Evolutionary conservation across 2,113 vertebrate genomes (phyloP), one percentile per base, ranked within the genome.

Genomic region (Vulpes lagopus): DNA sequence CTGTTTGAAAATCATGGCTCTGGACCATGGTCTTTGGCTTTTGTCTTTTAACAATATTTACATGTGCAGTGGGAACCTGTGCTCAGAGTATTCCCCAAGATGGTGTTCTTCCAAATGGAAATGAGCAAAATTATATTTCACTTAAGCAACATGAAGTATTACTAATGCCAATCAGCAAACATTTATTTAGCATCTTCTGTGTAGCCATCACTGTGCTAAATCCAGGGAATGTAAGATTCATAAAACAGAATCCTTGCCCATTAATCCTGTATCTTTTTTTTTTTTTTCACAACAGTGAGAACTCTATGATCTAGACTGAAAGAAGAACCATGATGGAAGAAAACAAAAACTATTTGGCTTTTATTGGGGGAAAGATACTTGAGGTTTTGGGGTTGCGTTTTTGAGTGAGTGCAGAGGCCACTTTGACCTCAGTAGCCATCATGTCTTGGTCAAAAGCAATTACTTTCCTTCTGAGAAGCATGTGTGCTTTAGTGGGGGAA

Each of bases 331-430:
- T 49, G 19, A 76, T 78, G 65, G 86, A 0, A 27, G 74, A 59
- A 79, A 97, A 74, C 53, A 49, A 84, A 59, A 79, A 43, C 27
- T 32, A 87, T 55, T 85, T 94, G 35, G 10, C 64, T 97, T 97
- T 96, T 93, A 11, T 1, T 0, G 80, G 93, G 74, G 32, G 32
- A 43, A 86, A 84, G 78, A 32, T 78, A 71, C 71, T 89, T 82
- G 96, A 74, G 15, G 51, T 84, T n/a, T 43, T 79, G 95, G 43
- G 64, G 74, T 67, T 79, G 17, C 94, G 89, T 80, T 97, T 35
- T 35, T 51, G 73, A 93, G 15, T 93, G 32, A 62, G 59, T 57
- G 2, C 35, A 25, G 43, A 12, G 35, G 79, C 43, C 80, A 71
- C 81, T 69, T 89, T 97, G 90, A 71, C 76, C 53, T 84, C 73